Evolutionary conservation across 1,140 invertebrate species (phyloP), one percentile per base, ranked within the genome.

Genomic region (Hesperophylax magnus): DNA sequence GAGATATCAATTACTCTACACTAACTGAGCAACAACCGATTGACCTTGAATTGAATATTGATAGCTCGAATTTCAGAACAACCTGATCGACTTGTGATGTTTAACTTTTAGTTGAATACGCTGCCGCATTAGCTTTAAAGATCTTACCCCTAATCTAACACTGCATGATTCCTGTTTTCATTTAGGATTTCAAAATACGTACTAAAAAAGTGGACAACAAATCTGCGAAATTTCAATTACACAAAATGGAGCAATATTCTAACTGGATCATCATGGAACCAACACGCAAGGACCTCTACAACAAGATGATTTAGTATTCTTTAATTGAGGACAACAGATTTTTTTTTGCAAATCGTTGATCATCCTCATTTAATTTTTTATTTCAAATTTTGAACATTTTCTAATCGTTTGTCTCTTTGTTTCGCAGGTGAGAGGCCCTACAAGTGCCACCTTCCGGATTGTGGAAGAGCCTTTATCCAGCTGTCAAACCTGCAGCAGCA

Each of bases 401-500:
- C 54, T 78, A 65, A 78, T n/a, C 77, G 67, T 56, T 84, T 71
- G 69, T 58, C 80, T 85, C 86, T 85, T 87, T 87, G 87, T 86
- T 86, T 93, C 93, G 52, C 92, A 98, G 98, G 97, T 86, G 97
- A 98, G 91, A 93, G 97, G 85, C 98, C 98, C 11, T 99, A 98
- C 92, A 97, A 98, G 90, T 99, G 98, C 90, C 96, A 98, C 87
- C 92, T 98, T 85, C 96, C 97, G 39, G 97, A 98, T 86, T 99
- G 98, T 89, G 97, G 97, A 27, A 92, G 97, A 85, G 97, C 97
- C 79, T 99, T 99, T 91, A 98, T 98, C 87, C 98, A 99, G 91
- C 92, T 99, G 85, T 98, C 97, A 39, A 99, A 99, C 90, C 93
- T 99, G 14, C 97, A 99, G 87, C 98, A 99, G 87, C 98, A 99